Evolutionary conservation across 2,113 vertebrate species (phyloP), one percentile per base, ranked within the genome.

Genomic region (Ceuthmochares aereus): DNA sequence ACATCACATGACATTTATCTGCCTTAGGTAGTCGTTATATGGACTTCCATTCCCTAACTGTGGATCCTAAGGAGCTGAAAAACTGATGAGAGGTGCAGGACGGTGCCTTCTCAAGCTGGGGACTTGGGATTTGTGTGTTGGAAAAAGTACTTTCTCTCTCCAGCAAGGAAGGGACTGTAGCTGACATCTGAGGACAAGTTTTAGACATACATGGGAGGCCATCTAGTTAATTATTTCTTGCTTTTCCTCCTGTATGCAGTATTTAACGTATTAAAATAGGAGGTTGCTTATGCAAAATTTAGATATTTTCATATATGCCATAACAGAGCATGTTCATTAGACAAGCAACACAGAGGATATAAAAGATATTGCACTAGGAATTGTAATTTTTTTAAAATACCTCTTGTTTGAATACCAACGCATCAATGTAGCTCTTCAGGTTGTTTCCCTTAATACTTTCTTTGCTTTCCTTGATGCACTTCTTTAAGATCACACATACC

Each of bases 351-450:
- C 18, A 8, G 63, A 52, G 67, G 27, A 34, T 11, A 9, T 16
- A 32, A 12, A 40, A 66, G 60, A 30, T 3, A 14, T 20, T 5
- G 3, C 73, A 13, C n/a, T 5, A 67, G 40, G 49, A 85, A 47
- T 7, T 4, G 6, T 27, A 34, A 11, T 2, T 12, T n/a, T 45
- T n/a, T 23, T 66, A 49, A 93, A 89, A 54, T 81, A 94, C 90
- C 96, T 98, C 89, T 79, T 78, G 79, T 63, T 93, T 97, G 85
- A 77, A 80, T 5, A 95, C 32, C 56, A 98, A 29, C 12, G 87
- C 92, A 3, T 95, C 96, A 12, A 64, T 34, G 43, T 80, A 98
- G 83, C 95, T 97, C 22, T 4, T 51, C 59, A 69, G 34, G 32
- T 36, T 73, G 29, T 66, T 51, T 8, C n/a, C 9, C 5, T 84